phyloP scores from a whole-genome alignment of 2,113 vertebrate species.

The Melanotaenia duboulayi region DNA sequence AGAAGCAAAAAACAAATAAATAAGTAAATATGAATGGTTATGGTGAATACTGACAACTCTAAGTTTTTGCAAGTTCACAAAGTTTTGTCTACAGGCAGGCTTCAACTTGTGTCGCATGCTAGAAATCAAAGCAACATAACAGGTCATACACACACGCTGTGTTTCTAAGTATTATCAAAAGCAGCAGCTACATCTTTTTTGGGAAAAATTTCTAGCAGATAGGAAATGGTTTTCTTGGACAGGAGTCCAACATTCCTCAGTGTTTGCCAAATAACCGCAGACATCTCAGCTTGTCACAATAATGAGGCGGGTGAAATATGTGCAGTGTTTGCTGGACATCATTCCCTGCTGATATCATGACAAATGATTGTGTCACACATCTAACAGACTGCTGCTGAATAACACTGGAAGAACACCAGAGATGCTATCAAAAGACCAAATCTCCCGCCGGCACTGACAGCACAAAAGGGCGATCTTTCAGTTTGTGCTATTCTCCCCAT shows the following conservation, averaged over 20 bases:
- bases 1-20: too few species aligned
- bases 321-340: constrained; percentile 37
- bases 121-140: not conserved
- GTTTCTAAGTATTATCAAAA: not conserved
- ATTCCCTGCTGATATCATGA: constrained; percentile 42
- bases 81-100: constrained; percentile 19
- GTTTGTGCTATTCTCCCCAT: constrained; percentile 15
- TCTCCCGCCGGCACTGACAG: constrained; percentile 35
- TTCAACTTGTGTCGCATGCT: constrained; percentile 15
- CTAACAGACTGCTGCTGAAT: constrained; percentile 22
- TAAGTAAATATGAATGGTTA: too few species aligned
- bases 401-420: constrained; percentile 38
- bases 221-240: constrained; percentile 37
- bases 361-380: constrained; percentile 46
- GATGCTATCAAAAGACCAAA: constrained; percentile 38
- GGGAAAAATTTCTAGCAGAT: constrained; percentile 15
- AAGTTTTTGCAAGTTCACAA: constrained; percentile 7
- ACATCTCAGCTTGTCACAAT: constrained; percentile 46
- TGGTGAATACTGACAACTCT: too few species aligned
- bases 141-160: not conserved
- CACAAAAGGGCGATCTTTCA: constrained; percentile 31
- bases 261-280: constrained; percentile 54
- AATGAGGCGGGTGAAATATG: constrained; percentile 45
- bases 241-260: constrained; percentile 44
- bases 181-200: not conserved